Conservation (phyloP, 2,888 invertebrate species). For the Nephrocerus scutellatus region DNA sequence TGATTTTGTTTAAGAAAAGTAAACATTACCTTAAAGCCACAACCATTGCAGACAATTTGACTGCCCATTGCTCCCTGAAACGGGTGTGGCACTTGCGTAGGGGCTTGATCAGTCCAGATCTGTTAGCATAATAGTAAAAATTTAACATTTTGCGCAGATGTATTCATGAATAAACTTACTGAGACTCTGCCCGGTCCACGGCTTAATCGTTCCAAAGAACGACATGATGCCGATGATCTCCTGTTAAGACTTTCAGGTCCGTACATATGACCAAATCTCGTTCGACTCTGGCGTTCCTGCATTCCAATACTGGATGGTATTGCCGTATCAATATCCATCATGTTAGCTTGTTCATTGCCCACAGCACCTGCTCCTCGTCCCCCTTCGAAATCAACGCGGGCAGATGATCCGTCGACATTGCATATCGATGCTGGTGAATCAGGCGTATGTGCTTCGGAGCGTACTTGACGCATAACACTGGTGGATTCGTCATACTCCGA, state of each 20-base stretch:
- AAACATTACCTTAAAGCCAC: slow-evolving; percentile 56
- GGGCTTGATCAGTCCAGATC: slow-evolving; percentile 49
- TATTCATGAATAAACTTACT: slow-evolving; percentile 25
- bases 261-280: slow-evolving; percentile 31
- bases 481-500: slow-evolving; percentile 46
- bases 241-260: slow-evolving; percentile 35
- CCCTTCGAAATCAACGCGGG: slow-evolving; percentile 14
- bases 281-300: slow-evolving; percentile 36
- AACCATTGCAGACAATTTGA: slow-evolving; percentile 67
- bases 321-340: slow-evolving; percentile 27
- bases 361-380: slow-evolving; percentile 3
- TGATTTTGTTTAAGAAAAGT: slow-evolving; percentile 1
- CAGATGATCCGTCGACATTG: slow-evolving; percentile 29
- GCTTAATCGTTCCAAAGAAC: slow-evolving; percentile 49
- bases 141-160: neutral
- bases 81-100: slow-evolving; percentile 55
- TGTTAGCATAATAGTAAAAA: slow-evolving; percentile 13
- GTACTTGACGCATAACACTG: slow-evolving; percentile 41
- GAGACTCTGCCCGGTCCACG: slow-evolving; percentile 47
- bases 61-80: slow-evolving; percentile 71
- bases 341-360: slow-evolving; percentile 19
- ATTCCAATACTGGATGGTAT: slow-evolving; percentile 31
- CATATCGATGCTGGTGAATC: slow-evolving; percentile 47
- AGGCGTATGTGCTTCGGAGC: slow-evolving; percentile 46
- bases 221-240: slow-evolving; percentile 47